phyloP scores from a whole-genome alignment of 2,113 vertebrate genomes.

The Anoplopoma fimbria region DNA sequence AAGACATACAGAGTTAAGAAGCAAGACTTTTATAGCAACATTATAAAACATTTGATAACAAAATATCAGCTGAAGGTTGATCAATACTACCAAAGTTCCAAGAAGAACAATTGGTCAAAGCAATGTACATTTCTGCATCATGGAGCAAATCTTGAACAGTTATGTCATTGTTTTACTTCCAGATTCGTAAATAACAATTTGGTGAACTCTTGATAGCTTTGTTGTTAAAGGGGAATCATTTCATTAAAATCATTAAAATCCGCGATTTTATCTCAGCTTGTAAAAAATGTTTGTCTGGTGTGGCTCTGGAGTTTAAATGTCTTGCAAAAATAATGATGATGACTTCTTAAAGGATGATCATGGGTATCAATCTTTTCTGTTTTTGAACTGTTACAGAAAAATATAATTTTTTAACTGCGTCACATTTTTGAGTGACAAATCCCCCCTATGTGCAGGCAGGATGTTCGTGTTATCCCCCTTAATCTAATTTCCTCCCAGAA shows the following conservation, averaged over 20 bases:
- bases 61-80: background rate
- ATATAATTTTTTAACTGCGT: no score
- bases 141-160: background rate
- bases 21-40: background rate
- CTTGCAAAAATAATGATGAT: background rate
- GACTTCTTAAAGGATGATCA: background rate
- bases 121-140: background rate
- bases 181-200: background rate
- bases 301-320: background rate
- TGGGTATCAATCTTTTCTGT: no score
- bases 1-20: background rate
- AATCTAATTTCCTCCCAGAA: background rate
- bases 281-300: background rate
- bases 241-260: background rate
- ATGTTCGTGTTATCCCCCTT: no score
- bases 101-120: background rate
- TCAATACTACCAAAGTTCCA: background rate
- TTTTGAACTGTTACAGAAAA: background rate
- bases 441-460: background rate
- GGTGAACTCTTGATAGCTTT: background rate
- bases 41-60: background rate
- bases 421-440: background rate
- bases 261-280: background rate
- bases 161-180: background rate
- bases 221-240: background rate